Evolutionary conservation across 2,888 invertebrate genomes (phyloP).

Genomic region (Dinocampus coccinellae): DNA sequence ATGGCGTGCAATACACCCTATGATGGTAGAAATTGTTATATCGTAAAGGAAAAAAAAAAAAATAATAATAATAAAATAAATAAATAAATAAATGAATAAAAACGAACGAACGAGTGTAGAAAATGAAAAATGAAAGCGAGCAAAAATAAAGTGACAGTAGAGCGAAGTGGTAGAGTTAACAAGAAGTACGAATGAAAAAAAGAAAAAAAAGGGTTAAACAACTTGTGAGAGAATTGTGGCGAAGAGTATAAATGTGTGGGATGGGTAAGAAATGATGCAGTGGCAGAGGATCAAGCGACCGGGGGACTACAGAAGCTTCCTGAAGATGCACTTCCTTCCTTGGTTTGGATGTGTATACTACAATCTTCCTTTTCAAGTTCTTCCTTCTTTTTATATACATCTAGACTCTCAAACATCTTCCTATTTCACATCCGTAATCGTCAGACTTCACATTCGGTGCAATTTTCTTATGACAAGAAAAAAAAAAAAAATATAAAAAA

Average conservation of each 20-base stretch:
- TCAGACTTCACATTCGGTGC: background rate
- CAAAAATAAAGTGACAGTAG: background rate
- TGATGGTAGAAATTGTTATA: background rate
- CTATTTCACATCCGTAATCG: background rate
- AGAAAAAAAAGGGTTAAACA: background rate
- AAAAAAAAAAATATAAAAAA: background rate
- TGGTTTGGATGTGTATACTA: background rate
- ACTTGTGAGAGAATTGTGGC: background rate
- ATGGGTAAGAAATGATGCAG: constrained; percentile 23
- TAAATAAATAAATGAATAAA: no score
- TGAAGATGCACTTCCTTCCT: constrained; percentile 36
- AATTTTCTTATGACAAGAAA: background rate
- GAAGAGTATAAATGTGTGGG: background rate
- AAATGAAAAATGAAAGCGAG: background rate
- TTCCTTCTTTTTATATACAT: constrained; percentile 10
- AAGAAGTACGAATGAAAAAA: constrained; percentile 1
- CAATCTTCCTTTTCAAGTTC: constrained; percentile 18
- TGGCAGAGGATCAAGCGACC: constrained; percentile 38
- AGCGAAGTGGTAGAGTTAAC: background rate
- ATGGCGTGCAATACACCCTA: background rate
- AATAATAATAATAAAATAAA: no score
- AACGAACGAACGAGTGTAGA: no score
- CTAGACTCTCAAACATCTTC: constrained; percentile 7
- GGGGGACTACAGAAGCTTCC: constrained; percentile 26
- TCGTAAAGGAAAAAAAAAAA: background rate